These are phyloP conservation scores for Epizoanthus ramosus DNA, from an alignment of 92 coral and sea anemone species.

Conservation along the genomic window DNA sequence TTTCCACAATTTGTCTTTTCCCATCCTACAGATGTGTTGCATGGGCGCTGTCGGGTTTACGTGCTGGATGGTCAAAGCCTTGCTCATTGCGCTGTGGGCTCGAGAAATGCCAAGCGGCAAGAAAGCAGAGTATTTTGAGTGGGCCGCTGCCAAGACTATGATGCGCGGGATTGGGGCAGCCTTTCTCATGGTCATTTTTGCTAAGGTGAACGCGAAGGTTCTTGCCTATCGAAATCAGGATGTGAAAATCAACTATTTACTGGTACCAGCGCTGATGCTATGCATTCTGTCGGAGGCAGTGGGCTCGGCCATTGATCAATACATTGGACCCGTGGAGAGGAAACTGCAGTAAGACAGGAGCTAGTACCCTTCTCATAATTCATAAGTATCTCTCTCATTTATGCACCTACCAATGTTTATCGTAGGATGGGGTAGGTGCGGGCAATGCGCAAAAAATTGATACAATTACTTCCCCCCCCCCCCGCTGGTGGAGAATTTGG, in stretches of 20 bases:
- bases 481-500: no score
- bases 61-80: constrained; percentile 54
- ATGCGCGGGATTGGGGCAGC: constrained; percentile 50
- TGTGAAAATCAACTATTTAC: constrained; percentile 56
- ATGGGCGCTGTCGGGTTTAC: constrained; percentile 68
- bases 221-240: constrained; percentile 49
- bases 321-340: constrained; percentile 56
- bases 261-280: constrained; percentile 63
- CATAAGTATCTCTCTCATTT: no score
- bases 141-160: constrained; percentile 51
- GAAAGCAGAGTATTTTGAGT: constrained; percentile 28
- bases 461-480: no score
- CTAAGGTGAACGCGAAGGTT: constrained; percentile 44
- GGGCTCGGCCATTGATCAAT: constrained; percentile 60
- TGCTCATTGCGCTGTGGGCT: constrained; percentile 48
- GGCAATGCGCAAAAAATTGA: no score
- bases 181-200: constrained; percentile 61
- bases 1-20: no score
- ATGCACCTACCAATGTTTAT: background rate
- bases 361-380: background rate
- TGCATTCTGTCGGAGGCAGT: constrained; percentile 58
- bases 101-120: background rate
- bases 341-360: constrained; percentile 43
- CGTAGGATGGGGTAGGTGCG: no score
- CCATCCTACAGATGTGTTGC: constrained; percentile 24